Percentiles rank a stretch among this genome's conserved stretches.
These are phyloP conservation scores for Aphelenchoides avenae DNA, from an alignment of 1,140 invertebrate species.

Conservation along the genomic window DNA sequence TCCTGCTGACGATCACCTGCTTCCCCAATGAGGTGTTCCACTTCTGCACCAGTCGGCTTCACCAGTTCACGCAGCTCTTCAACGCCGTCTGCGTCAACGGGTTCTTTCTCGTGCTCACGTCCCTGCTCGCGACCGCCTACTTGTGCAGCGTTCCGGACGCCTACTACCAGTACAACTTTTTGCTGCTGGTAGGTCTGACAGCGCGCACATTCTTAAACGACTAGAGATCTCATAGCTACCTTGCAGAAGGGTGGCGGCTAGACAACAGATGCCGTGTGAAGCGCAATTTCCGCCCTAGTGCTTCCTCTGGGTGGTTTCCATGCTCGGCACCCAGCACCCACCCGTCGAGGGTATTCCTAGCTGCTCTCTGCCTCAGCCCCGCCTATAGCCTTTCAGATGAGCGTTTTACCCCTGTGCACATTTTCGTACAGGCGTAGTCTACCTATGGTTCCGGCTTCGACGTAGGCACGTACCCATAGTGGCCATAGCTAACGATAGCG, in stretches of 20 bases:
- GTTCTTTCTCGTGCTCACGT: conserved; percentile 17
- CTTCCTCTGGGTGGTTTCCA: too few species aligned
- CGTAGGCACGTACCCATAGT: too few species aligned
- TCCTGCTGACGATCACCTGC: conserved; percentile 19
- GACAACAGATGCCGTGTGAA: too few species aligned
- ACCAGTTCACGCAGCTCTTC: conserved; percentile 24
- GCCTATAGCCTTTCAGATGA: too few species aligned
- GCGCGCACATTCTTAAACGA: neutral
- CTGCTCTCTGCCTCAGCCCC: too few species aligned
- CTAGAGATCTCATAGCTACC: neutral
- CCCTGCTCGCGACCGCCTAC: conserved; percentile 12
- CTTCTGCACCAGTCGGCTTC: conserved; percentile 9
- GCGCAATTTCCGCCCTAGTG: too few species aligned
- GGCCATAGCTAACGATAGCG: too few species aligned
- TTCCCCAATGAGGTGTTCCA: conserved; percentile 7
- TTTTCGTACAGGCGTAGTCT: too few species aligned
- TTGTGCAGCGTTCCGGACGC: conserved; percentile 29
- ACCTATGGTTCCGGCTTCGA: conserved; percentile 1
- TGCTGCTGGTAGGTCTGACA: conserved; percentile 8
- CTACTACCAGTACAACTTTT: conserved; percentile 26
- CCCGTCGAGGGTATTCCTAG: too few species aligned
- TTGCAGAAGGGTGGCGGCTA: too few species aligned
- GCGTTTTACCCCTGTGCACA: too few species aligned
- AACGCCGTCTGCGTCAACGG: conserved; percentile 27
- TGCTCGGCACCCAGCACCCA: too few species aligned